Percentiles rank a stretch among this genome's conserved stretches.
Evolutionary conservation across 37 sponge, comb jelly and placozoan genomes (phyloP).

Genomic region (Theonella swinhoei): DNA sequence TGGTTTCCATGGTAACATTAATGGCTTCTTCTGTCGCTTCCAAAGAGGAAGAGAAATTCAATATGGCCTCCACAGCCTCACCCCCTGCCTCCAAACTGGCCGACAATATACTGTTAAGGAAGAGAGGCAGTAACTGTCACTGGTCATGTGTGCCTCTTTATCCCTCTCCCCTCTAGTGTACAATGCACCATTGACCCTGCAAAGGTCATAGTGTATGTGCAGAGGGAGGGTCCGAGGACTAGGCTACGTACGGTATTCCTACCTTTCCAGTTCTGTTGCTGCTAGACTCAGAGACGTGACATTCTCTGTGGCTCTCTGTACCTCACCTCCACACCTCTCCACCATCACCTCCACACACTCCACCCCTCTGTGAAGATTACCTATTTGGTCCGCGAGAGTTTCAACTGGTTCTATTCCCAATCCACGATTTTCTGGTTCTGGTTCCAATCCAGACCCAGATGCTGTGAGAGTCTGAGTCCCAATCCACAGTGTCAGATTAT

Average conservation of each 20-base stretch:
- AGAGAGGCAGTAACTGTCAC: too few relatives aligned
- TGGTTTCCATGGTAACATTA: slow-evolving; percentile 16
- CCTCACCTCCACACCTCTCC: not conserved
- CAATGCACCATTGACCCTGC: too few relatives aligned
- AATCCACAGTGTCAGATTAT: not conserved
- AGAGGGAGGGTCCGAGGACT: too few relatives aligned
- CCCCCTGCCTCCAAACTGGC: slow-evolving; percentile 11
- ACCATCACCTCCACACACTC: not conserved
- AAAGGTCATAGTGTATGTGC: too few relatives aligned
- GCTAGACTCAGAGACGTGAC: not conserved
- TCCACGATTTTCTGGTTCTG: not conserved
- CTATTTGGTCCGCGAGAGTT: not conserved
- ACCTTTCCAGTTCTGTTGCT: too few relatives aligned
- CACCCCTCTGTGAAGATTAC: not conserved
- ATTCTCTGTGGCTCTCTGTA: not conserved
- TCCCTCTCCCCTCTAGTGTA: too few relatives aligned
- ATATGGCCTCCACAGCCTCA: slow-evolving; percentile 11
- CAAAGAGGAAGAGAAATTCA: slow-evolving; percentile 12
- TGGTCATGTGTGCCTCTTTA: too few relatives aligned
- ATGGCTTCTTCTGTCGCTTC: slow-evolving; percentile 14
- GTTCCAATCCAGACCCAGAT: not conserved
- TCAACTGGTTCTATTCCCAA: not conserved
- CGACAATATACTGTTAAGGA: slow-evolving; percentile 14
- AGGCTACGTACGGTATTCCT: too few relatives aligned
- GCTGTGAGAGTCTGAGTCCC: not conserved